A percentile compares a stretch with the other conserved stretches of the same genome.
phyloP scores from a whole-genome alignment of 1,140 invertebrate species.

The Drosophila takahashii region DNA sequence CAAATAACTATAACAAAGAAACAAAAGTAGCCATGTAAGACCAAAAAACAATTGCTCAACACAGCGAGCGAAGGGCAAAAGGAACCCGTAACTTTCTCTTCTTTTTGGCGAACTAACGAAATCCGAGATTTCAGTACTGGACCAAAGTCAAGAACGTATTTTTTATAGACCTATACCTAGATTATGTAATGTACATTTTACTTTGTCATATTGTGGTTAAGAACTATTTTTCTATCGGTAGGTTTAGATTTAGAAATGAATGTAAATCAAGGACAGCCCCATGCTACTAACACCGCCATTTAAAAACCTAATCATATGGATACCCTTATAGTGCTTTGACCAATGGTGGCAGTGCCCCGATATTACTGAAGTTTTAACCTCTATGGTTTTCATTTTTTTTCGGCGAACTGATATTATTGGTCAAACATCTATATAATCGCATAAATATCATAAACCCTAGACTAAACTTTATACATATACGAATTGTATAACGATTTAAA shows the following conservation, averaged over 20 bases:
- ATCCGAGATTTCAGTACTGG: conserved; percentile 81
- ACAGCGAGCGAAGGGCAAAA: background rate
- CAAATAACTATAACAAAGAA: conserved; percentile 37
- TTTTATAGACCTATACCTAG: conserved; percentile 32
- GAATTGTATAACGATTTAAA: conserved; percentile 32
- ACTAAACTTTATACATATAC: conserved; percentile 19
- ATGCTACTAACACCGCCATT: conserved; percentile 55
- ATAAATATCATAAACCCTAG: conserved; percentile 22
- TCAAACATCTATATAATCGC: conserved; percentile 20
- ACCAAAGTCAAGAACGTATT: conserved; percentile 81
- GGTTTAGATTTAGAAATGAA: conserved; percentile 36
- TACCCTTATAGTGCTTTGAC: conserved; percentile 8
- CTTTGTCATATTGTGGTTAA: conserved; percentile 55
- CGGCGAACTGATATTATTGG: conserved; percentile 2
- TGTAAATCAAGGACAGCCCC: conserved; percentile 42
- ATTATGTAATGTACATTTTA: conserved; percentile 47
- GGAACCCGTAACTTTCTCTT: conserved; percentile 10
- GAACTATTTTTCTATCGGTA: conserved; percentile 67
- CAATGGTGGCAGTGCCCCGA: background rate
- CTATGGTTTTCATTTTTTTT: background rate
- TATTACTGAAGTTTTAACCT: background rate
- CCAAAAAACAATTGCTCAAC: conserved; percentile 26
- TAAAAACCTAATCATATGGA: conserved; percentile 35
- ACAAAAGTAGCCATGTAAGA: conserved; percentile 45
- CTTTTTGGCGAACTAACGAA: conserved; percentile 74